Evolutionary conservation across 1,140 invertebrate genomes (phyloP), one percentile per base, ranked within the genome.

Genomic region (Penaeus vannamei): DNA sequence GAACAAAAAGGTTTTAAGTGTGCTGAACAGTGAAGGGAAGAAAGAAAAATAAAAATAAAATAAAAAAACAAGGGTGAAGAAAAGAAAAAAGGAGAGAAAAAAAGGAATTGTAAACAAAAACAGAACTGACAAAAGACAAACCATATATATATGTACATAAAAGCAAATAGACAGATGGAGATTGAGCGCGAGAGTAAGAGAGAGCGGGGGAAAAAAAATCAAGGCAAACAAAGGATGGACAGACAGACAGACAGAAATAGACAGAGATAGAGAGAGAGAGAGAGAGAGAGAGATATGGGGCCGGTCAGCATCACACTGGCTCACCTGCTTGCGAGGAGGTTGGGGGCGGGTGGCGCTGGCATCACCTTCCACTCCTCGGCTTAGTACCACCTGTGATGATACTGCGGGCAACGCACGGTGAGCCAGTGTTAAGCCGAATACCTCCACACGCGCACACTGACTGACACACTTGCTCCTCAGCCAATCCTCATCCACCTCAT

Each of bases 381-480:
- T 87, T 79, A 87, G 86, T 87, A 87, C 86, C 86, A 87, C 86
- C 86, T 87, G 86, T 87, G 86, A 87, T 87, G 86, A 87, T 87
- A 87, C 86, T 87, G 86, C 62, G 59, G 86, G 86, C 86, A 87
- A 82, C 86, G 85, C 79, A 87, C 61, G 80, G 86, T 87, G 86
- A 87, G 86, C 86, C 86, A 87, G 86, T 87, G 86, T 66, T 87
- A 66, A 87, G 86, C 86, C 77, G 59, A 64, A 62, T 62, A 77
- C 86, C 86, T 64, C 36, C 36, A 84, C 53, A 84, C 46, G 22
- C 60, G 46, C 42, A 76, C 62, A 66, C 77, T 77, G 59, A 64
- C 61, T 66, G n/a, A 69, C 59, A 80, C 85, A 86, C 14, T 80
- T 60, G 76, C 53, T 29, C 85, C n/a, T 53, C 46, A 60, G 12